phyloP scores from a whole-genome alignment of 1,140 invertebrate species.

The Zaprionus kolodkinae region DNA sequence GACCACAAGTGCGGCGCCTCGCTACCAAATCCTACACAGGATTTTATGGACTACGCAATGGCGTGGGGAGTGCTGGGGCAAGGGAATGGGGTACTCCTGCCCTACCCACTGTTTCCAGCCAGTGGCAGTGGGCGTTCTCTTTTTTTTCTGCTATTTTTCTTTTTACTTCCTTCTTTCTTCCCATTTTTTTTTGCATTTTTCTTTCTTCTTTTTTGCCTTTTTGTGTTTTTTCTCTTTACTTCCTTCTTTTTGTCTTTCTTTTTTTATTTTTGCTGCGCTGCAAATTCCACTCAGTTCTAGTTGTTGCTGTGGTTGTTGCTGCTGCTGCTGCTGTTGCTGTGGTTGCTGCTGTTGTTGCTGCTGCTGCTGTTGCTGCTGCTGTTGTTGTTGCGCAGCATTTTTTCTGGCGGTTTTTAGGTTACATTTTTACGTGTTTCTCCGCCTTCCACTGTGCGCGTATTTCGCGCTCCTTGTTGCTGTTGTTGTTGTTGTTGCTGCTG shows the following conservation, averaged over 20 bases:
- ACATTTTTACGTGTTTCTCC: constrained; percentile 81
- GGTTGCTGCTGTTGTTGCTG: constrained; percentile 28
- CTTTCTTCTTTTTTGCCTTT: constrained; percentile 21
- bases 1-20: constrained; percentile 19
- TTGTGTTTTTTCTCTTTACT: constrained; percentile 41
- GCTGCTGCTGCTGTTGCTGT: constrained; percentile 31
- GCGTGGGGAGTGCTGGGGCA: no score
- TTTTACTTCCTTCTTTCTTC: constrained; percentile 23
- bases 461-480: constrained; percentile 26
- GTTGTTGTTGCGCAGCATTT: constrained; percentile 62
- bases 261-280: not conserved
- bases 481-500: constrained; percentile 44
- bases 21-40: constrained; percentile 52
- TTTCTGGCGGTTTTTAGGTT: constrained; percentile 84
- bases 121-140: not conserved
- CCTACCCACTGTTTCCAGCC: constrained; percentile 60
- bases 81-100: constrained; percentile 34
- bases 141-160: not conserved
- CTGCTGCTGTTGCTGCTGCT: constrained; percentile 34
- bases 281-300: constrained; percentile 3
- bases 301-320: constrained; percentile 23
- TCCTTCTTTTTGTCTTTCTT: constrained; percentile 6
- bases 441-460: constrained; percentile 61
- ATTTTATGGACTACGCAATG: constrained; percentile 70
- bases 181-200: not conserved